These are phyloP conservation scores for Sesia bembeciformis DNA, from an alignment of 2,888 invertebrate genomes.

Conservation along the genomic window DNA sequence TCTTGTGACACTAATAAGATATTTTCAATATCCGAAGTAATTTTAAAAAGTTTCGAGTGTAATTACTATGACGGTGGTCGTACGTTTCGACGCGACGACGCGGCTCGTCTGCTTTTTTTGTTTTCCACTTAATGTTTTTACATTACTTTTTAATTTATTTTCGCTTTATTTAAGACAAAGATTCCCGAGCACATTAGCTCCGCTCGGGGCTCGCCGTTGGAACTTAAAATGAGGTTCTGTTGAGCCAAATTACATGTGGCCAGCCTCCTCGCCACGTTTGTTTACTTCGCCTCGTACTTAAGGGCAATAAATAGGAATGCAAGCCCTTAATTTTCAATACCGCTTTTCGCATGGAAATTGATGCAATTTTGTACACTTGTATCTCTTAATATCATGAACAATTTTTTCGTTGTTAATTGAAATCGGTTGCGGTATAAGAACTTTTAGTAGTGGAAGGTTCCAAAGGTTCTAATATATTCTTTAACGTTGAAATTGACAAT, in stretches of 20 bases:
- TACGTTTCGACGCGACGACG: constrained; percentile 7
- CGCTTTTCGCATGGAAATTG: constrained; percentile 43
- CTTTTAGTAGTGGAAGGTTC: too few species aligned
- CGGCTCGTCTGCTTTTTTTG: neutral
- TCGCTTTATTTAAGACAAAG: constrained; percentile 59
- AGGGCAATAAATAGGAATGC: constrained; percentile 63
- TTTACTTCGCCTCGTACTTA: constrained; percentile 72
- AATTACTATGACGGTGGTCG: constrained; percentile 46
- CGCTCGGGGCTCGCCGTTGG: constrained; percentile 47
- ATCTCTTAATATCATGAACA: neutral
- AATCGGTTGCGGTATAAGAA: neutral
- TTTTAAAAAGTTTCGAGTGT: constrained; percentile 53
- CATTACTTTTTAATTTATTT: constrained; percentile 60
- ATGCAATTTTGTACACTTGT: constrained; percentile 22
- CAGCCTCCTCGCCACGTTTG: constrained; percentile 57
- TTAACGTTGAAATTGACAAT: too few species aligned
- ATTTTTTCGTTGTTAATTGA: too few species aligned
- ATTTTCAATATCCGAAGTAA: constrained; percentile 28
- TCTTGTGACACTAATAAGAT: neutral
- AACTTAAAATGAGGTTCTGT: constrained; percentile 62
- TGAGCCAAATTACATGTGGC: constrained; percentile 65
- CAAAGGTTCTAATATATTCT: too few species aligned
- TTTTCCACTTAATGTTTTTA: constrained; percentile 50
- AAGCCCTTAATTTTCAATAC: constrained; percentile 55
- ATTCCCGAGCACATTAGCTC: constrained; percentile 51